Evolutionary conservation across 2,113 vertebrate genomes (phyloP).

Genomic region (Rhizomys pruinosus): DNA sequence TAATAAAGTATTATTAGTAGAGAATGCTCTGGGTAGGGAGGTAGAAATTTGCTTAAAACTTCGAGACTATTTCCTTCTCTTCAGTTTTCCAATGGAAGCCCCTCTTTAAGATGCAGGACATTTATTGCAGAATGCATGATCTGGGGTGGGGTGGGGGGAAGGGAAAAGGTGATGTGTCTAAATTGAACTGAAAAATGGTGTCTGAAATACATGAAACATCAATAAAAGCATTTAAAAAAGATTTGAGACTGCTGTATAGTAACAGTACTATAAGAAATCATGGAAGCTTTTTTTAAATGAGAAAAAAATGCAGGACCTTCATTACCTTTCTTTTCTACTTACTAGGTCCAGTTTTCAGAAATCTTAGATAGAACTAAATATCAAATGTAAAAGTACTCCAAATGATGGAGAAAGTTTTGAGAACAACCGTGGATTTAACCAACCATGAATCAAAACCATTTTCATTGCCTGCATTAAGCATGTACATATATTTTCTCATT

Average conservation of each 20-base stretch:
- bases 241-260: neutral
- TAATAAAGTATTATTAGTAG: slow-evolving; percentile 9
- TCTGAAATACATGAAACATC: too few relatives aligned
- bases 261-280: neutral
- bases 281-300: neutral
- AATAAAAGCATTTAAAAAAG: too few relatives aligned
- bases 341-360: neutral
- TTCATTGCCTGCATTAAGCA: neutral
- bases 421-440: neutral
- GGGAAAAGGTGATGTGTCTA: too few relatives aligned
- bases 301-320: neutral
- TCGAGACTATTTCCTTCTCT: neutral
- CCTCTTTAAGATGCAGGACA: slow-evolving; percentile 40
- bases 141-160: too few relatives aligned
- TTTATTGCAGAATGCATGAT: too few relatives aligned
- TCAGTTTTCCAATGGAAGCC: slow-evolving; percentile 29
- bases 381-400: slow-evolving; percentile 8
- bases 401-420: neutral
- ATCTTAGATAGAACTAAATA: neutral
- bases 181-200: too few relatives aligned
- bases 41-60: slow-evolving; percentile 25
- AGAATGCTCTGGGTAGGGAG: neutral
- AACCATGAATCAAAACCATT: neutral
- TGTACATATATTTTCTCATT: too few relatives aligned
- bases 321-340: neutral